Evolutionary conservation across 2,888 invertebrate species (phyloP).

Genomic region (Liodrosophila aerea): DNA sequence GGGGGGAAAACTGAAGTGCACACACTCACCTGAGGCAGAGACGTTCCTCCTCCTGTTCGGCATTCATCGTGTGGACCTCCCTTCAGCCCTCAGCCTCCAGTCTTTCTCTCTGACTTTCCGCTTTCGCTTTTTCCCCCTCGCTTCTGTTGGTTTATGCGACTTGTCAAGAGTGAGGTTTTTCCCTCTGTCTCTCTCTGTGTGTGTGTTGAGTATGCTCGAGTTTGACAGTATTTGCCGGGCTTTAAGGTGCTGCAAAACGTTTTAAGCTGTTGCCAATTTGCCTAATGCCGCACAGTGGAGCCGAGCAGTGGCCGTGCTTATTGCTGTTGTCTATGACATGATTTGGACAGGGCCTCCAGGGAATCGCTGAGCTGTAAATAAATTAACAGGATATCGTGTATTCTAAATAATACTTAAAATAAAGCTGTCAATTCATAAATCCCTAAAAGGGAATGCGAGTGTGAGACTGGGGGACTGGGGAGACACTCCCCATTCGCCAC

Average conservation of each 20-base stretch:
- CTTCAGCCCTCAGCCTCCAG: slow-evolving; percentile 3
- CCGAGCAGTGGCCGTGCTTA: slow-evolving; percentile 27
- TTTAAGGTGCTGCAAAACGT: slow-evolving; percentile 63
- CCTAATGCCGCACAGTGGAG: slow-evolving; percentile 57
- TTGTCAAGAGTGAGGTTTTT: slow-evolving; percentile 48
- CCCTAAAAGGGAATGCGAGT: too few species aligned
- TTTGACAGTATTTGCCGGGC: slow-evolving; percentile 49
- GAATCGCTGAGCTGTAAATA: slow-evolving; percentile 37
- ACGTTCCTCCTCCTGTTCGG: slow-evolving; percentile 67
- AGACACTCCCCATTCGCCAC: slow-evolving; percentile 6
- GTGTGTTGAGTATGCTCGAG: slow-evolving; percentile 33
- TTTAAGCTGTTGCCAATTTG: slow-evolving; percentile 74
- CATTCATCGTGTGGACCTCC: slow-evolving; percentile 50
- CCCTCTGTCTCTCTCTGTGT: slow-evolving; percentile 14
- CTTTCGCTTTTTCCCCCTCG: slow-evolving; percentile 3
- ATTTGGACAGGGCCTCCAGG: slow-evolving; percentile 16
- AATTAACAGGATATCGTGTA: slow-evolving; percentile 31
- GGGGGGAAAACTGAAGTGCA: too few species aligned
- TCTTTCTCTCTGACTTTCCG: slow-evolving; percentile 1
- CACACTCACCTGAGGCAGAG: slow-evolving; percentile 71
- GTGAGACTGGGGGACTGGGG: too few species aligned
- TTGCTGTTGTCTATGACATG: slow-evolving; percentile 45
- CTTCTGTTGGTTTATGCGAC: slow-evolving; percentile 13
- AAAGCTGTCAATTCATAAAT: slow-evolving; percentile 29
- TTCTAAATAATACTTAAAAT: slow-evolving; percentile 32